phyloP scores from a whole-genome alignment of 2,888 invertebrate genomes.

The Acleris cristana region DNA sequence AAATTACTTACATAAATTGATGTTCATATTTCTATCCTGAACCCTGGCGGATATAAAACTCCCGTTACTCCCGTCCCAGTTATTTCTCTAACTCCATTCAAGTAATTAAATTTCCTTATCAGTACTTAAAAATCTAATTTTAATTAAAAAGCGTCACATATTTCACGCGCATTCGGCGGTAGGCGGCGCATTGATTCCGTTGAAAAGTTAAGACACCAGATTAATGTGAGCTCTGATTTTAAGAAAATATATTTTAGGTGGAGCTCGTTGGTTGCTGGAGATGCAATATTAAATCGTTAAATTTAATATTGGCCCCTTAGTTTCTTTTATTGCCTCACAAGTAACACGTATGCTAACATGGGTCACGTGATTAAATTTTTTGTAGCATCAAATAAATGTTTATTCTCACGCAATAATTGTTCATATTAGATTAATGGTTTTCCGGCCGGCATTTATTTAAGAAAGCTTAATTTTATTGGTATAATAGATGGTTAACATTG shows the following conservation, averaged over 20 bases:
- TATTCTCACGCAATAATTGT: constrained; percentile 78
- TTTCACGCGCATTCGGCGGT: constrained; percentile 79
- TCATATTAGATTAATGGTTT: constrained; percentile 63
- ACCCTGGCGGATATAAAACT: constrained; percentile 34
- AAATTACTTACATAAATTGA: neutral
- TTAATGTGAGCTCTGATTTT: constrained; percentile 54
- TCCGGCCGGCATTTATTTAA: constrained; percentile 57
- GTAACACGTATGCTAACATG: constrained; percentile 73
- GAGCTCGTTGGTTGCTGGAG: constrained; percentile 61
- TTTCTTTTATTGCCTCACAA: constrained; percentile 80
- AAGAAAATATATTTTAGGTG: constrained; percentile 49
- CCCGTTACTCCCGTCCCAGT: constrained; percentile 58
- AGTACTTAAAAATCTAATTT: constrained; percentile 75
- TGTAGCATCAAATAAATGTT: constrained; percentile 71
- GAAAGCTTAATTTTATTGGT: constrained; percentile 52
- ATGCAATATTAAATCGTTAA: constrained; percentile 81
- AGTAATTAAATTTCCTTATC: constrained; percentile 80
- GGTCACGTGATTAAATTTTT: constrained; percentile 71
- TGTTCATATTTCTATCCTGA: neutral
- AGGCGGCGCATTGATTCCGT: constrained; percentile 72
- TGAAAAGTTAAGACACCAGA: constrained; percentile 58
- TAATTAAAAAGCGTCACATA: constrained; percentile 83
- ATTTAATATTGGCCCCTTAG: constrained; percentile 79
- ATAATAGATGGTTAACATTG: constrained; percentile 13
- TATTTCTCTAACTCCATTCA: constrained; percentile 63